Base-by-base conservation (phyloP, 2,888 invertebrate genomes). In the Dynastes grantii region DNA sequence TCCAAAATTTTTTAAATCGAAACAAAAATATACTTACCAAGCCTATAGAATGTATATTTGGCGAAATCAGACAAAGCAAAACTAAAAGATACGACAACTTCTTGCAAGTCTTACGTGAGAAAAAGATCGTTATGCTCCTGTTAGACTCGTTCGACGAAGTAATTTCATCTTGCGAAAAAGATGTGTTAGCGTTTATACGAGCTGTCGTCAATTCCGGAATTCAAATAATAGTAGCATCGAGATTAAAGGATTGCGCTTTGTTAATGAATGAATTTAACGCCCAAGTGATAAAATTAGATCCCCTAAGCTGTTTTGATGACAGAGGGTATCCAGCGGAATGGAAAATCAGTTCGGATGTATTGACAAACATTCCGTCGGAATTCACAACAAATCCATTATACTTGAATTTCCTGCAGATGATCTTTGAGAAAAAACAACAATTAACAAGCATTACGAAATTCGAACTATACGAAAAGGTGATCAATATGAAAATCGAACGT, bases 91-190 rank as follows among this genome's bases (percentile, higher is more conserved):
- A 65, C n/a, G 40, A 1, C 1, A 45, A 45, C 22, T 45, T 65
- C n/a, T 1, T 65, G 0, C 5, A 4, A 40, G 16, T n/a, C 9
- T 4, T 65, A 45, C 40, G 45, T 5, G 5, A 65, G 16, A 65
- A 16, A n/a, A 65, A 65, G 45, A 65, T 40, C 4, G 16, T 65
- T 4, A 9, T 65, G 6, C 22, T 37, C 3, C 2, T 65, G 13
- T n/a, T 65, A 22, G 65, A 65, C 40, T 40, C 65, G 45, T 65
- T 65, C n/a, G 65, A 65, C 16, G 65, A 65, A 37, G 65, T 65
- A 40, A 16, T 37, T 13, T 22, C 65, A 45, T 13, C 22, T 65
- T 37, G 40, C n/a, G 37, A 16, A n/a, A 45, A 45, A 40, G 6
- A 65, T 1, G 45, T 65, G 9, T 9, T 65, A 45, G 37, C 37